These are phyloP conservation scores for Drosophila fulvimacula DNA, from an alignment of 2,888 invertebrate genomes.

Conservation along the genomic window DNA sequence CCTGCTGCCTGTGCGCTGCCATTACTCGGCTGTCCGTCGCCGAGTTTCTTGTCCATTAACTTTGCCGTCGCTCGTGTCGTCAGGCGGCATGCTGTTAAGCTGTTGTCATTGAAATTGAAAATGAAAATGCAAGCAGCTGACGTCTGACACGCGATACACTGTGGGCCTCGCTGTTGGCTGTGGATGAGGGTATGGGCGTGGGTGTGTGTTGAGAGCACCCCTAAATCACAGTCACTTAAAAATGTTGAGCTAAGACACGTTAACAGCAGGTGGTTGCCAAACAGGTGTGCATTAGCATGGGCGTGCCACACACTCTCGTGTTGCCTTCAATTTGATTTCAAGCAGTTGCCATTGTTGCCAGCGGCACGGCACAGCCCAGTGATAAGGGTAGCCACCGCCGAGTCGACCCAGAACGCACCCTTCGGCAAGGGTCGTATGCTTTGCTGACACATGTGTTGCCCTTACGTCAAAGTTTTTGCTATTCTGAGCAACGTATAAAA, in stretches of 20 bases:
- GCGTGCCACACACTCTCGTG: constrained; percentile 29
- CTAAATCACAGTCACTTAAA: constrained; percentile 79
- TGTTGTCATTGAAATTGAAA: constrained; percentile 75
- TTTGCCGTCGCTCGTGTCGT: constrained; percentile 56
- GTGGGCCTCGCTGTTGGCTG: neutral
- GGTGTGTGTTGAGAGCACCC: constrained; percentile 33
- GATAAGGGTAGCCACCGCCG: constrained; percentile 53
- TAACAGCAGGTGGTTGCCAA: constrained; percentile 77
- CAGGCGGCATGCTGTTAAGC: constrained; percentile 69
- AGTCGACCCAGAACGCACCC: neutral
- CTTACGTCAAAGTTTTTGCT: constrained; percentile 41
- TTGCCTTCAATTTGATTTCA: constrained; percentile 63
- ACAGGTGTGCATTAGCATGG: constrained; percentile 60
- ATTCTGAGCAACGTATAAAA: constrained; percentile 40
- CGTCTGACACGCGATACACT: constrained; percentile 67
- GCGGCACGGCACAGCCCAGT: constrained; percentile 19
- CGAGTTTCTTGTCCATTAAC: constrained; percentile 74
- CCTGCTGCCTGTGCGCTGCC: constrained; percentile 10
- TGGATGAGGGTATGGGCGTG: too few species aligned
- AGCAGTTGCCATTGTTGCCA: constrained; percentile 32
- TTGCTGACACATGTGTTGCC: constrained; percentile 34
- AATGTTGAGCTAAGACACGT: constrained; percentile 66
- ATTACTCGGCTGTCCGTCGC: constrained; percentile 11
- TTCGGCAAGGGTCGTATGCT: constrained; percentile 9
- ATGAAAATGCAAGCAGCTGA: constrained; percentile 74